phyloP scores from a whole-genome alignment of 1,140 invertebrate genomes.

The Oncopodura yosiiana region DNA sequence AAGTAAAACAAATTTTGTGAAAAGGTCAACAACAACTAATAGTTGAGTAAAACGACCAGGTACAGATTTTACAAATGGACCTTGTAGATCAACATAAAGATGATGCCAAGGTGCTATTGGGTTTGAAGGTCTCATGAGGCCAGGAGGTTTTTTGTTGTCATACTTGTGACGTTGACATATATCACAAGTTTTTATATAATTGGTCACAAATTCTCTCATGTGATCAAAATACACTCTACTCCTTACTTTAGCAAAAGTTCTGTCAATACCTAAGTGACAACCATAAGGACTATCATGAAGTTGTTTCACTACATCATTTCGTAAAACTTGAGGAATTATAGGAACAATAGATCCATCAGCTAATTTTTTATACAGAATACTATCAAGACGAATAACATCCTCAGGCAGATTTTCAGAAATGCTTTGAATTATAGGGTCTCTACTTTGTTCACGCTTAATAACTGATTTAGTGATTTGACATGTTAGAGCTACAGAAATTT shows the following conservation, averaged over 20 bases:
- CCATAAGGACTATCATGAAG: neutral
- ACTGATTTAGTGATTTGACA: neutral
- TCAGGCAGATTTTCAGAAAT: neutral
- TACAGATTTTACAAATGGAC: slow-evolving; percentile 38
- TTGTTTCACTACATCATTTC: neutral
- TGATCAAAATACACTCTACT: neutral
- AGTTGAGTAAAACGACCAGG: slow-evolving; percentile 37
- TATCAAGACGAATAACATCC: neutral
- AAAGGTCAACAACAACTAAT: slow-evolving; percentile 42
- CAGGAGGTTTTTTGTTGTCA: neutral
- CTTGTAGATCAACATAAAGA: slow-evolving; percentile 45
- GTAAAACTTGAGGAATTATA: neutral
- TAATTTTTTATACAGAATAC: neutral
- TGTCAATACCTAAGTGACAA: slow-evolving; percentile 1
- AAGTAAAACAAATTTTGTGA: slow-evolving; percentile 44
- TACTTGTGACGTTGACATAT: slow-evolving; percentile 11
- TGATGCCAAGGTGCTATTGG: slow-evolving; percentile 37
- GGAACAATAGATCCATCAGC: neutral
- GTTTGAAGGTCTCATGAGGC: neutral
- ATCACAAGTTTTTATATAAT: slow-evolving; percentile 12
- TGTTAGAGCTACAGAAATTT: too few species aligned
- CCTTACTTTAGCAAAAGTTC: neutral
- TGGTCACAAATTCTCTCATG: neutral
- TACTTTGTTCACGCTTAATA: neutral
- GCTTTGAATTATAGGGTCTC: neutral